phyloP scores from a whole-genome alignment of 2,113 vertebrate species.

The Leiothrix lutea region DNA sequence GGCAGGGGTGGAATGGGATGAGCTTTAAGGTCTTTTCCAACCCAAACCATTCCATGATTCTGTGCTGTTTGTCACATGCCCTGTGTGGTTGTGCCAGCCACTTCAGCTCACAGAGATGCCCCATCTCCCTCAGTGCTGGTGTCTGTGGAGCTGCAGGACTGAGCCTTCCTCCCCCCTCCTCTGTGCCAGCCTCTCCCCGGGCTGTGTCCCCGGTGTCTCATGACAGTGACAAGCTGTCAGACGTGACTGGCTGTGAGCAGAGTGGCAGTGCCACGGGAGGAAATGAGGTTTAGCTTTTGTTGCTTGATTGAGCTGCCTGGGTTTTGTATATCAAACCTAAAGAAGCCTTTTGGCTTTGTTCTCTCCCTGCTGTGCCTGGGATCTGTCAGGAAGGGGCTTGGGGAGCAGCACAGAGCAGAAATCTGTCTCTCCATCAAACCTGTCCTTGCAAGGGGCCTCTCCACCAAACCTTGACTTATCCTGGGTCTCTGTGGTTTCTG shows the following conservation, averaged over 20 bases:
- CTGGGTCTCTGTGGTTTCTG: background rate
- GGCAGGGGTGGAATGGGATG: fast-evolving
- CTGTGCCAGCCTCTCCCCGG: background rate
- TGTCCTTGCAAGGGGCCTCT: background rate
- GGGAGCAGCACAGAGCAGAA: background rate
- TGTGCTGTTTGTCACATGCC: background rate
- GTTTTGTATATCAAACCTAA: conserved; percentile 1
- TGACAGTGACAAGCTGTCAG: background rate
- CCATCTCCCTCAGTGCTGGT: fast-evolving
- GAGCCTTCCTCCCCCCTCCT: background rate
- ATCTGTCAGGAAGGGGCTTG: background rate
- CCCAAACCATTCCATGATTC: background rate
- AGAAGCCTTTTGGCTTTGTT: background rate
- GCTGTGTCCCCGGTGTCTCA: background rate
- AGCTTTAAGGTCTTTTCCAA: fast-evolving
- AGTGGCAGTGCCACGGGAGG: background rate
- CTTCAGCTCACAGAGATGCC: background rate
- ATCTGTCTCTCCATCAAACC: background rate
- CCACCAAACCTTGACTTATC: background rate
- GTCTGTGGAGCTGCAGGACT: fast-evolving
- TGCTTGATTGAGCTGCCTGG: conserved; percentile 17
- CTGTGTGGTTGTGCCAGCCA: background rate
- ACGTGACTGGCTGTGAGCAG: background rate
- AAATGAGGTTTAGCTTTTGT: conserved; percentile 30
- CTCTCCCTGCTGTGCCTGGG: background rate